Evolutionary conservation across 1,140 invertebrate genomes (phyloP).

Genomic region (Rhopalosiphum maidis): DNA sequence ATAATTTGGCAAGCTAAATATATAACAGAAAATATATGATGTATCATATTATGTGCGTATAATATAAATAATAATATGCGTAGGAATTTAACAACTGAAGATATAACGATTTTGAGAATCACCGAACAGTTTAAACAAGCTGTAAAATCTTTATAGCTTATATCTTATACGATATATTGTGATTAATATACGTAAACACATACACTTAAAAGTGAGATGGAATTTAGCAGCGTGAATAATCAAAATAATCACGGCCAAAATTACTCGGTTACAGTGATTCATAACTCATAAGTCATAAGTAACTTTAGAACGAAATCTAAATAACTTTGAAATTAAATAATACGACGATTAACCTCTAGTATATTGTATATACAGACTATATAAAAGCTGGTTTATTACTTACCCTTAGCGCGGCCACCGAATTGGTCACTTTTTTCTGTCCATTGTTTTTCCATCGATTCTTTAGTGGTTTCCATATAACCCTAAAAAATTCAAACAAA

Average conservation of each 20-base stretch:
- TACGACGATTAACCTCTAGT: not conserved
- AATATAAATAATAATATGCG: not conserved
- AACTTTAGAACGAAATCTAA: not conserved
- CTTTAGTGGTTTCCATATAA: slow-evolving; percentile 81
- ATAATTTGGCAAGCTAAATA: not conserved
- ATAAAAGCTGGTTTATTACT: slow-evolving; percentile 63
- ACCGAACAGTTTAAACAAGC: not conserved
- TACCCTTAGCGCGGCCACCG: slow-evolving; percentile 86
- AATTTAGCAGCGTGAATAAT: not conserved
- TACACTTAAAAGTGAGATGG: too few relatives aligned
- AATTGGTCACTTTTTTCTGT: slow-evolving; percentile 84
- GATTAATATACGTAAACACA: not conserved
- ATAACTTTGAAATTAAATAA: not conserved
- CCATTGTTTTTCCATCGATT: slow-evolving; percentile 84
- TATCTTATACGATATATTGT: not conserved
- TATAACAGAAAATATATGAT: not conserved
- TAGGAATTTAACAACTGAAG: not conserved
- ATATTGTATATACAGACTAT: not conserved
- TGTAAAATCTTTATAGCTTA: not conserved
- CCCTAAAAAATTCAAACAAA: slow-evolving; percentile 68
- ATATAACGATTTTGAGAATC: not conserved
- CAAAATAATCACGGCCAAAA: not conserved
- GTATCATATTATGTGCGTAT: not conserved
- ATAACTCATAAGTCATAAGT: not conserved
- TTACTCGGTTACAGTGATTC: not conserved